Percentiles rank a stretch among this genome's conserved stretches.
These are phyloP conservation scores for Brachypteracias leptosomus DNA, from an alignment of 2,113 vertebrate species.

Conservation along the genomic window DNA sequence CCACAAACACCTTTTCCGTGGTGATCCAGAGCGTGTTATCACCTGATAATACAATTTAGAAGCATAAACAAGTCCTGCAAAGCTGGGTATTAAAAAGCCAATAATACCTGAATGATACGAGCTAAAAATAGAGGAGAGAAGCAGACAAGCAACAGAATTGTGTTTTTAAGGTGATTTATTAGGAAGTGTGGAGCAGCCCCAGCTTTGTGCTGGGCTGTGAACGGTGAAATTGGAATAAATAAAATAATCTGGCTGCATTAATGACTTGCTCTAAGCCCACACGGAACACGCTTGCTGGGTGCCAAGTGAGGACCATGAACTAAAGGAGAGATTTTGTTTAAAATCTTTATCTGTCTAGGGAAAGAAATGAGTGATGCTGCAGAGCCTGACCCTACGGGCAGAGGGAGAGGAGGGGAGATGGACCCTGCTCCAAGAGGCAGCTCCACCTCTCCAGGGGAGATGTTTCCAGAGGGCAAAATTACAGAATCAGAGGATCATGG, in stretches of 20 bases:
- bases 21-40: background rate
- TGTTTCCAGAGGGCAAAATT: background rate
- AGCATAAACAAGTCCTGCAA: conserved; percentile 11
- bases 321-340: background rate
- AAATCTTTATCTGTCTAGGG: background rate
- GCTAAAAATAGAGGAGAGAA: background rate
- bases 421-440: background rate
- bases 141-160: background rate
- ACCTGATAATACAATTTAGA: background rate
- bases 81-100: background rate
- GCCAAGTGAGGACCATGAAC: background rate
- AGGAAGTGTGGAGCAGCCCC: background rate
- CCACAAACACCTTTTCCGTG: conserved; percentile 17
- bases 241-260: background rate
- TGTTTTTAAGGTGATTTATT: background rate
- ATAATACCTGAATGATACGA: background rate
- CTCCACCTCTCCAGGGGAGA: background rate
- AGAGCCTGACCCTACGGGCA: no score
- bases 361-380: background rate
- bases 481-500: no score
- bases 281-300: background rate
- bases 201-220: background rate
- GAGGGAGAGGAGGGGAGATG: background rate
- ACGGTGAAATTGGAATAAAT: conserved; percentile 31
- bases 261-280: background rate